A percentile compares a stretch with the other conserved stretches of the same genome.
Conservation (phyloP, 2,888 invertebrate species). For the Leptinotarsa tumamoca region DNA sequence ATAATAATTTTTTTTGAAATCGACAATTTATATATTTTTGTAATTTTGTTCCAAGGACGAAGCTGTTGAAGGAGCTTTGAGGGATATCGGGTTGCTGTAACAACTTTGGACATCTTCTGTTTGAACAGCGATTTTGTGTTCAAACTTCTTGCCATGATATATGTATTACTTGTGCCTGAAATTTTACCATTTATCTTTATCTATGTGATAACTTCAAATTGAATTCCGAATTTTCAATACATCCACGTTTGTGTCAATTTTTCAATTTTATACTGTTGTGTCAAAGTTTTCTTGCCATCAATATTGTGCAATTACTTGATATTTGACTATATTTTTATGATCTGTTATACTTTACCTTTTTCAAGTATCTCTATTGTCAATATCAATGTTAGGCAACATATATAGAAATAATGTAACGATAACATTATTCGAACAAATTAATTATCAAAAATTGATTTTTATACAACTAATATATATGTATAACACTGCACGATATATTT, state of each 20-base stretch:
- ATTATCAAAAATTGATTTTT: background rate
- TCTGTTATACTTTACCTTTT: background rate
- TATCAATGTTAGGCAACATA: background rate
- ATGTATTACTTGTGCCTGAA: constrained; percentile 17
- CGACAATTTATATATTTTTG: constrained; percentile 41
- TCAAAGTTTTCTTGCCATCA: background rate
- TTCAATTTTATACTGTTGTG: background rate
- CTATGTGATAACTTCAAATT: constrained; percentile 19
- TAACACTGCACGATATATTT: constrained; percentile 19
- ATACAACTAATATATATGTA: constrained; percentile 7
- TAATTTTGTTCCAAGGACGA: constrained; percentile 78
- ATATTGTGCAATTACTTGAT: background rate
- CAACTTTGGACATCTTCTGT: constrained; percentile 14
- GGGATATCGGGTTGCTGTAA: constrained; percentile 93
- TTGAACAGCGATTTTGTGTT: constrained; percentile 4
- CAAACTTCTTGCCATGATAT: constrained; percentile 8
- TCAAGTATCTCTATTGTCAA: background rate
- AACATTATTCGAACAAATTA: too few species aligned
- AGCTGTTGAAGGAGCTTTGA: constrained; percentile 92
- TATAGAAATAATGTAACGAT: too few species aligned
- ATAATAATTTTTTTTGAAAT: too few species aligned
- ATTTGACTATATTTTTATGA: background rate
- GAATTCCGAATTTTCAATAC: background rate
- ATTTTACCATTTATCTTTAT: background rate
- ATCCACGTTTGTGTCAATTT: constrained; percentile 1